Conservation (phyloP, 2,888 invertebrate genomes). For the Stenchaetothrips biformis region DNA sequence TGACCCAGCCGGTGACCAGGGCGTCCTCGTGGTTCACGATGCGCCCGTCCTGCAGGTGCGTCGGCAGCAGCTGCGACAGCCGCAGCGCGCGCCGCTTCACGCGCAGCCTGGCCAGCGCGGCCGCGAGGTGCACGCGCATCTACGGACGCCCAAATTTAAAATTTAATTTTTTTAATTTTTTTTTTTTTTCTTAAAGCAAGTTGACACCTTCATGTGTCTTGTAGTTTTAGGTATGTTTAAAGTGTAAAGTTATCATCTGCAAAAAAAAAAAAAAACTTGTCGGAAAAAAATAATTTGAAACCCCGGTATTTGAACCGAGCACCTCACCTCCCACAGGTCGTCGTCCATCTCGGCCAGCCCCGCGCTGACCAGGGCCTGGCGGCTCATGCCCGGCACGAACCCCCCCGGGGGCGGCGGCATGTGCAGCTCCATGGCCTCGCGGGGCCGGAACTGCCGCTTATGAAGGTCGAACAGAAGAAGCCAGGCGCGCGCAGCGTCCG, state of each 20-base stretch:
- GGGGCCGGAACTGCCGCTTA: slow-evolving; percentile 52
- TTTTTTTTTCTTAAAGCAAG: too few species aligned
- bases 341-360: slow-evolving; percentile 30
- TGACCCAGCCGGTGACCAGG: slow-evolving; percentile 72
- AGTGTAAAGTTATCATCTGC: too few species aligned
- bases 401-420: neutral
- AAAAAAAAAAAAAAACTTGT: neutral
- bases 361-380: slow-evolving; percentile 35
- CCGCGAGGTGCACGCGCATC: slow-evolving; percentile 40
- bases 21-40: slow-evolving; percentile 48
- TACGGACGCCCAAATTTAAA: slow-evolving; percentile 24
- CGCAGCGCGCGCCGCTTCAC: slow-evolving; percentile 67
- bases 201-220: too few species aligned
- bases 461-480: slow-evolving; percentile 66
- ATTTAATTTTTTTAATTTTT: too few species aligned
- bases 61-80: slow-evolving; percentile 62
- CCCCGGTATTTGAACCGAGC: slow-evolving; percentile 16
- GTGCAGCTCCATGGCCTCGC: slow-evolving; percentile 33
- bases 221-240: too few species aligned
- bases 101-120: slow-evolving; percentile 68
- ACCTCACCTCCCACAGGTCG: slow-evolving; percentile 38
- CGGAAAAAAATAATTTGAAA: neutral
- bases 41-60: slow-evolving; percentile 65
- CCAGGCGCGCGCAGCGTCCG: slow-evolving; percentile 50
- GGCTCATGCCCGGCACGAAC: slow-evolving; percentile 33